A percentile compares a stretch with the other conserved stretches of the same genome.
phyloP scores from a whole-genome alignment of 2,113 vertebrate genomes.

The Misgurnus anguillicaudatus region DNA sequence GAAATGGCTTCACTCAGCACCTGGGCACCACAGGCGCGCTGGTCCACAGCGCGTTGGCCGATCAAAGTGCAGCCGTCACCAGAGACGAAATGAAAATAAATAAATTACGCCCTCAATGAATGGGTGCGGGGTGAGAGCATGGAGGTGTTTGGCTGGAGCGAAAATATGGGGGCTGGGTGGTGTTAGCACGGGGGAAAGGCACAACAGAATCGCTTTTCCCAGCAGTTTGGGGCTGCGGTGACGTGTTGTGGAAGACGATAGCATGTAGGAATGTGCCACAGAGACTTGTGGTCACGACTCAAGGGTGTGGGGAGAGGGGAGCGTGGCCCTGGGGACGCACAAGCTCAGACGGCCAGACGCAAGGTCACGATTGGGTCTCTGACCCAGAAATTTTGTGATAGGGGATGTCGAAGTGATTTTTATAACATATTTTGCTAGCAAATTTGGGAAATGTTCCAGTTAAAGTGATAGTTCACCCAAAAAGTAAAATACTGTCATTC shows the following conservation, averaged over 20 bases:
- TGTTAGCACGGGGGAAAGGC: not conserved
- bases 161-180: not conserved
- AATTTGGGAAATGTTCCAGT: not conserved
- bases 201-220: conserved; percentile 9
- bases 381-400: not conserved
- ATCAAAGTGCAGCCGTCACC: conserved; percentile 52
- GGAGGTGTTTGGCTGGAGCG: conserved; percentile 10
- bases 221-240: conserved; percentile 11
- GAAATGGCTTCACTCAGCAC: conserved; percentile 63
- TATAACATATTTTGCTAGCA: not conserved
- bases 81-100: conserved; percentile 63
- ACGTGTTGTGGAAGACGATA: not conserved
- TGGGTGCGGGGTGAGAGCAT: conserved; percentile 34
- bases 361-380: conserved; percentile 16
- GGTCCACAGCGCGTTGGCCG: conserved; percentile 49
- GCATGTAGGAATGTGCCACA: conserved; percentile 28
- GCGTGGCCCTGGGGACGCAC: not conserved
- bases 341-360: not conserved
- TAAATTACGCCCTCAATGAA: conserved; percentile 54
- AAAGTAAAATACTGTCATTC: too few relatives aligned
- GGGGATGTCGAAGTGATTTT: not conserved
- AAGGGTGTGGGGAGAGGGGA: not conserved
- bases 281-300: conserved; percentile 5
- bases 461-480: too few relatives aligned
- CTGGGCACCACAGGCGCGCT: conserved; percentile 53